Percentiles rank a stretch among this genome's conserved stretches.
These are phyloP conservation scores for Neolamprologus falcicula DNA, from an alignment of 2,113 vertebrate genomes.

Conservation along the genomic window DNA sequence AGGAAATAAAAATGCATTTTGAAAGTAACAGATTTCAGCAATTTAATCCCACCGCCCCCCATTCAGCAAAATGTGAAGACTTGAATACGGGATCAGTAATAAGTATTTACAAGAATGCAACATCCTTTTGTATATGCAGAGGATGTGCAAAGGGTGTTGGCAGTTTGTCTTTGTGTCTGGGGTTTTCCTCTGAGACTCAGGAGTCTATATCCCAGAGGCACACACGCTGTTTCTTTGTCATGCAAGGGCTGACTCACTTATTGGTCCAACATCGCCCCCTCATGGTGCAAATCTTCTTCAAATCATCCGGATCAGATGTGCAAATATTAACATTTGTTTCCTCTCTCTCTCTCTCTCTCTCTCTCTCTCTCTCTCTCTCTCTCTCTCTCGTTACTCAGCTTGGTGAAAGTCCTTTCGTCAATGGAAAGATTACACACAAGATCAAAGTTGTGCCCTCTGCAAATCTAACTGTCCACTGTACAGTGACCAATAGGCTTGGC, in stretches of 20 bases:
- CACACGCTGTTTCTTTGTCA: slow-evolving; percentile 6
- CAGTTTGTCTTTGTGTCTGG: slow-evolving; percentile 58
- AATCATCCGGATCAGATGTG: background rate
- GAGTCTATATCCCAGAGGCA: slow-evolving; percentile 40
- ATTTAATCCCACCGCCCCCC: background rate
- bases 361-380: background rate
- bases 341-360: background rate
- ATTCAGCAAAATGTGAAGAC: background rate
- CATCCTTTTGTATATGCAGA: slow-evolving; percentile 4
- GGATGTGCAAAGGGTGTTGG: slow-evolving; percentile 53
- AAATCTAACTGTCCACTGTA: slow-evolving; percentile 87
- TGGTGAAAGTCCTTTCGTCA: slow-evolving; percentile 74
- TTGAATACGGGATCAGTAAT: background rate
- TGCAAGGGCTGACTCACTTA: background rate
- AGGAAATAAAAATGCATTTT: background rate
- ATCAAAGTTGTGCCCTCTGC: slow-evolving; percentile 82
- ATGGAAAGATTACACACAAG: slow-evolving; percentile 83
- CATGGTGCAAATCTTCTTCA: background rate
- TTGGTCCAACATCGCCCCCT: slow-evolving; percentile 31
- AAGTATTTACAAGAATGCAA: slow-evolving; percentile 3
- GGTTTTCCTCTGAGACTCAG: slow-evolving; percentile 36
- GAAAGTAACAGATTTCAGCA: background rate
- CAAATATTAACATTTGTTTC: background rate
- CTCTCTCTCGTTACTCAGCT: slow-evolving; percentile 59
- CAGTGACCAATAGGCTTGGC: slow-evolving; percentile 84